Evolutionary conservation across 2,888 invertebrate species (phyloP), one percentile per base, ranked within the genome.

Genomic region (Acanthoscelides obtectus): DNA sequence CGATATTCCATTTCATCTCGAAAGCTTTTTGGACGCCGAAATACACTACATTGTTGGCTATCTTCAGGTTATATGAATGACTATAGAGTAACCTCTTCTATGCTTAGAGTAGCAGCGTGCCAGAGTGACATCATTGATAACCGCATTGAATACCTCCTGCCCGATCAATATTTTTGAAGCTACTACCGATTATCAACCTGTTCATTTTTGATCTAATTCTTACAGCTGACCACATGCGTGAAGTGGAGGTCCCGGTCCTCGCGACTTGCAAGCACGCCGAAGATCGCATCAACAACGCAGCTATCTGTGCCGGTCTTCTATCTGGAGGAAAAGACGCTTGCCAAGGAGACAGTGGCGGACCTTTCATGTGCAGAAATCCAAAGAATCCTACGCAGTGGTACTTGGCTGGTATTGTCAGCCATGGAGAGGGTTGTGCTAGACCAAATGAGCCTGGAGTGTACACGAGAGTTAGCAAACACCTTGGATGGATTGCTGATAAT

Each of bases 341-440:
- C 78, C 94, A 93, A 87, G 94, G 93, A 68, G 93, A 94, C 80
- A 94, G 94, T 77, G 95, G 95, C 67, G 95, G 95, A 0, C 95
- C 95, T 68, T 88, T 95, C 69, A 88, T 95, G 84, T 95, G 95
- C 85, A 90, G 89, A 81, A 92, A 92, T 84, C 90, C 91, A 65
- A 86, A 87, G 72, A 88, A 89, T 80, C 84, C 87, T 0, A 88
- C 89, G 74, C 92, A 92, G 80, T 94, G 93, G 92, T 94, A 94
- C 82, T 87, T 94, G 73, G 94, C 92, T 4, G 96, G 95, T 0
- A 89, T 96, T 69, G 94, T 96, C 0, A 95, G 95, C 80, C 95
- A 95, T 81, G 96, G 96, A 22, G 92, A 94, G 79, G 96, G 96
- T 2, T 96, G 96, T 84, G 96, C 90, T 21, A 88, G 93, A 76